Evolutionary conservation across 2,888 invertebrate genomes (phyloP), one percentile per base, ranked within the genome.

Genomic region (Protonemura montana): DNA sequence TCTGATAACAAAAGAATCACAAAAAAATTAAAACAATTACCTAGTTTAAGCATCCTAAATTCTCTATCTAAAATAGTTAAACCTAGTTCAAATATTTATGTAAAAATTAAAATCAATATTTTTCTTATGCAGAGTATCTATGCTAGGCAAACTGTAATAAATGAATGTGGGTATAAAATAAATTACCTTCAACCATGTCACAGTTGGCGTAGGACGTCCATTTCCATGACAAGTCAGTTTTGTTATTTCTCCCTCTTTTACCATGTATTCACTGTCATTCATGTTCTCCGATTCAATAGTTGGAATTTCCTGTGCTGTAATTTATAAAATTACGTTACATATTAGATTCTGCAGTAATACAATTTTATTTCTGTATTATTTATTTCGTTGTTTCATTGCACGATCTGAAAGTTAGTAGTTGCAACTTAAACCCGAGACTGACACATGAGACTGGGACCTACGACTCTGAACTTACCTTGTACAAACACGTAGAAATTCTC

Each of bases 181-280:
- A 89, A 90, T 90, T 93, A 95, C 96, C 93, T 95, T 96, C 88
- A 91, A 94, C 97, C 97, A 97, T 0, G 90, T 90, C 0, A 97
- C 92, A 0, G 88, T 90, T 0, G 97, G 96, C 83, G 92, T 92
- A 0, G 96, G 96, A 59, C 94, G 92, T 1, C 94, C 94, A 76
- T 89, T 89, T 0, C 93, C 94, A 76, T 91, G 90, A 87, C 95
- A 95, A 42, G 90, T 91, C 27, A 95, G 91, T 83, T 91, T 89
- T 16, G 93, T 41, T 30, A 87, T 88, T 30, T 90, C 89, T 0
- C 91, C 91, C 2, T 91, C 88, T 85, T 90, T 90, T 16, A 92
- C 89, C 21, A 88, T 88, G 3, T 91, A 88, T 85, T 91, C 90
- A 0, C 91, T 90, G 85, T 90, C 89, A 80, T 93, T 91, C 89